Evolutionary conservation across 2,888 invertebrate species (phyloP).

Genomic region (Stenotaenia linearis): DNA sequence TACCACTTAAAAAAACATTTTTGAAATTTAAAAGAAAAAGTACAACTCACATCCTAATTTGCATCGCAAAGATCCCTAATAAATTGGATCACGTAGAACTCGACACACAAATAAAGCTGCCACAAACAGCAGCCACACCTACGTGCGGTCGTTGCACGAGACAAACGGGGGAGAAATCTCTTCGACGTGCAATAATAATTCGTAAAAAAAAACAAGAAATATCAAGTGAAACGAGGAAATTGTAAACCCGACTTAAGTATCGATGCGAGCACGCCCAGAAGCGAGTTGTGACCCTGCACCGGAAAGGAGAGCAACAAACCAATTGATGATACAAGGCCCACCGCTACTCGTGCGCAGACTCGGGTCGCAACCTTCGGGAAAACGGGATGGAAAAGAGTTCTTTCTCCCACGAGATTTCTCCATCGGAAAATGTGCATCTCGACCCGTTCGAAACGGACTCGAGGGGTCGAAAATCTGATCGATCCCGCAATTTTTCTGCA

Average conservation of each 20-base stretch:
- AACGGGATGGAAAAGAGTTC: too few relatives aligned
- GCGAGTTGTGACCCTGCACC: neutral
- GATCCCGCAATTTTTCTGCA: too few relatives aligned
- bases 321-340: neutral
- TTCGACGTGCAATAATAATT: neutral
- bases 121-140: neutral
- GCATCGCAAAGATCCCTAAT: neutral
- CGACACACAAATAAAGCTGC: neutral
- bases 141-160: neutral
- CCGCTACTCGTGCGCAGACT: too few relatives aligned
- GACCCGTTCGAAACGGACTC: too few relatives aligned
- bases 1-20: too few relatives aligned
- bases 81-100: neutral
- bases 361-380: too few relatives aligned
- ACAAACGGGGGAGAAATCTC: neutral
- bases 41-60: neutral
- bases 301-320: neutral
- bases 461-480: too few relatives aligned
- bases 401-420: too few relatives aligned
- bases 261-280: neutral
- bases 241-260: neutral
- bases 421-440: too few relatives aligned
- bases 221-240: too few relatives aligned
- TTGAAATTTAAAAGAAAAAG: too few relatives aligned
- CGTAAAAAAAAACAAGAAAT: too few relatives aligned